Percentiles rank a stretch among this genome's conserved stretches.
Evolutionary conservation across 1,140 invertebrate species (phyloP).

Genomic region (Heliconius hermathena): DNA sequence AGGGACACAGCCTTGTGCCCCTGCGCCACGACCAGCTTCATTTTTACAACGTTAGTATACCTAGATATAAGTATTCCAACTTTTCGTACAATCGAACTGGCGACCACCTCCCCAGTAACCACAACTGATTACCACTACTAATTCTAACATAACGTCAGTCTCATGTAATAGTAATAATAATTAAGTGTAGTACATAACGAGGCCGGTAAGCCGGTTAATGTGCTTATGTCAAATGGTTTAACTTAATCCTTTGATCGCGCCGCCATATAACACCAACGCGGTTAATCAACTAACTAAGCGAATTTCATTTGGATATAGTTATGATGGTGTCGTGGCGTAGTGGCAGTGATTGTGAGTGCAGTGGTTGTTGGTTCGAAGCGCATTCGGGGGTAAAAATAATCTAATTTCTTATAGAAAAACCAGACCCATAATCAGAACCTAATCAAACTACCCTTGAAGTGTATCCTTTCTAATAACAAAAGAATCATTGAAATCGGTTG

Average conservation of each 20-base stretch:
- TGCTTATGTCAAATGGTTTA: slow-evolving; percentile 35
- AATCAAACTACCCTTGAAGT: too few species aligned
- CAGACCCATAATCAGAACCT: too few species aligned
- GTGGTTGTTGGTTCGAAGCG: not conserved
- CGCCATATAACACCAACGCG: slow-evolving; percentile 27
- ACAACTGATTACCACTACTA: not conserved
- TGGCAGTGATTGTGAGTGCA: not conserved
- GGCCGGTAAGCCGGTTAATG: slow-evolving; percentile 31
- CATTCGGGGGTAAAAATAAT: too few species aligned
- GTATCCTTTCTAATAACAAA: too few species aligned
- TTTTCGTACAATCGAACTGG: not conserved
- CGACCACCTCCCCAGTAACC: not conserved
- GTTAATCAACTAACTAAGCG: slow-evolving; percentile 36
- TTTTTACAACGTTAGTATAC: too few species aligned
- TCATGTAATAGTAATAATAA: slow-evolving; percentile 34
- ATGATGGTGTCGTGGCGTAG: not conserved
- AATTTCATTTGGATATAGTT: slow-evolving; percentile 18
- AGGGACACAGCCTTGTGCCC: too few species aligned
- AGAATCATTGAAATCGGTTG: too few species aligned
- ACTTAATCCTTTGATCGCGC: slow-evolving; percentile 40
- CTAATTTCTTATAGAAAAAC: too few species aligned
- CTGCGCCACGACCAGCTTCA: too few species aligned
- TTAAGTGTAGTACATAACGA: slow-evolving; percentile 31
- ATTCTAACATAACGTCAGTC: not conserved
- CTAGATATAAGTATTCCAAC: too few species aligned